phyloP scores from a whole-genome alignment of 2,797 vertebrate species.

The Scolopax bukidnonensis region DNA sequence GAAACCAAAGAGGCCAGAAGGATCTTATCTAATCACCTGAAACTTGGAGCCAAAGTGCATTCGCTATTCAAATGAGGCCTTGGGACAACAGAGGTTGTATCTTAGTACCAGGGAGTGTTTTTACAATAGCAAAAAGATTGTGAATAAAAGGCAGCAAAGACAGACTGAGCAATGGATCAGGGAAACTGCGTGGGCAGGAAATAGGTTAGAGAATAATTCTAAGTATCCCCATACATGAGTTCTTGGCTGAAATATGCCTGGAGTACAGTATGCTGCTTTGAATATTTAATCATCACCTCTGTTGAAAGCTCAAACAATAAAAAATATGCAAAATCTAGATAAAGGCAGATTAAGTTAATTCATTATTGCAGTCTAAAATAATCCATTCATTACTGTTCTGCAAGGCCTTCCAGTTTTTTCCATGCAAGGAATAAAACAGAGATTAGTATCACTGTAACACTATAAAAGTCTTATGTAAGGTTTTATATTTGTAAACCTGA shows the following conservation, averaged over 20 bases:
- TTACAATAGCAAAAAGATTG: neutral
- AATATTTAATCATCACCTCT: neutral
- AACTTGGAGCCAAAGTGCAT: neutral
- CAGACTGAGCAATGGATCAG: neutral
- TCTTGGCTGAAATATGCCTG: neutral
- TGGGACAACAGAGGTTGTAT: neutral
- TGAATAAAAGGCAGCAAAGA: neutral
- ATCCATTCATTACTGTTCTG: neutral
- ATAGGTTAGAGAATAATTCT: neutral
- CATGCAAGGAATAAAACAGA: neutral
- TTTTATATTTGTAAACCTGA: neutral
- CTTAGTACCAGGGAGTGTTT: neutral
- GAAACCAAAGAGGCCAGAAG: neutral
- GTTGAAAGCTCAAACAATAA: neutral
- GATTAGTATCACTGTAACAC: neutral
- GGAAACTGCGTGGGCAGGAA: neutral
- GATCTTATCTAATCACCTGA: neutral
- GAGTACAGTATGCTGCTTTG: neutral
- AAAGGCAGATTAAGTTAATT: neutral
- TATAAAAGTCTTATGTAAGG: neutral
- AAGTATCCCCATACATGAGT: neutral
- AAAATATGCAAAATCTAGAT: neutral
- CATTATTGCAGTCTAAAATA: neutral
- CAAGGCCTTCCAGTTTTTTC: neutral
- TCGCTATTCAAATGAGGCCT: neutral